Base-by-base conservation (phyloP, 2,113 vertebrate species). In the Gorsachius goisagi region DNA sequence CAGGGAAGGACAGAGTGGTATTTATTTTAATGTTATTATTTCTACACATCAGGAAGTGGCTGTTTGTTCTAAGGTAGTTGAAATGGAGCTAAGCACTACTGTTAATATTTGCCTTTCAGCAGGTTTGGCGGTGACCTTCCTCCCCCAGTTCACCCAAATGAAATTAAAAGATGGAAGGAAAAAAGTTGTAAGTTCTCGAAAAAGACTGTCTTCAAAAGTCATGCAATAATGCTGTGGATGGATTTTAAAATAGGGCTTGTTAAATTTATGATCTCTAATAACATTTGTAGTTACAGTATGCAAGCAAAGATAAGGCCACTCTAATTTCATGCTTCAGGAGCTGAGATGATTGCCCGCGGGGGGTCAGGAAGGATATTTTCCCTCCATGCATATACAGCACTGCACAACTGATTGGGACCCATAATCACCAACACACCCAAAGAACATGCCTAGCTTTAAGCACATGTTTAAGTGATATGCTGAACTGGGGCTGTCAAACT, bases 241-340 rank as follows among this genome's bases (percentile, higher is more conserved):
- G 85, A 83, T 96, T 97, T 97, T 92, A 78, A 94, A 97, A 96
- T 79, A 60, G 77, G 39, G 17, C 44, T 90, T 93, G 85, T 91
- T 95, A 96, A 97, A 97, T 97, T 97, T 97, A 97, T 95, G 93
- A 87, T 95, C 50, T 0, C 91, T 97, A 97, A 97, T 96, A 97
- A 97, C 95, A 93, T 96, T 94, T 96, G 95, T 97, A 96, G 94
- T 97, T 97, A 95, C 92, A 95, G 76, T 96, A 97, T 96, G 96
- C 96, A 97, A 94, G 94, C 69, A 80, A 96, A 97, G 96, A 97
- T 97, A 97, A 97, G 94, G 79, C 96, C 75, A 63, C 94, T 97
- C 69, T 95, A 97, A 97, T 97, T 97, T 97, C 97, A 97, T 97
- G 96, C 97, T 97, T 94, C 96, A 90, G 82, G 88, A 96, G 87